Base-by-base conservation (phyloP, 2,888 invertebrate species). In the Pocota personata region DNA sequence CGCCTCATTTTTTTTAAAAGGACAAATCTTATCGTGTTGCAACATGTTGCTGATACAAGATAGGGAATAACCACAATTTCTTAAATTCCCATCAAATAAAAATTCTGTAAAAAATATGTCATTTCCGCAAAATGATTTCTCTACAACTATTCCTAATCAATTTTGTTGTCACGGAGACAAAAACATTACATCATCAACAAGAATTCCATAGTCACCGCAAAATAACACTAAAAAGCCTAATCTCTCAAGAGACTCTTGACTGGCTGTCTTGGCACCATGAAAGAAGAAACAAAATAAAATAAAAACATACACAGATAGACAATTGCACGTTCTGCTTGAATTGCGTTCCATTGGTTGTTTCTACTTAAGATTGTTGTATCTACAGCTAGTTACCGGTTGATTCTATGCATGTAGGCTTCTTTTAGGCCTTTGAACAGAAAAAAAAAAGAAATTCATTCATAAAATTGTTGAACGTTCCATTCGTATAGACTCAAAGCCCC, bases 241-340 rank as follows among this genome's bases (percentile, higher is more conserved):
- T 55, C 37, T 58, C 35, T 76, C 48, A 24, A 60, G 55, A 77
- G 55, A 12, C 30, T 55, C 35, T 72, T 64, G 27, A 37, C 32
- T 30, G 55, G 12, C 37, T 40, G 19, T 52, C 35, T 43, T 67
- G 40, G 12, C 46, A 14, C 48, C 10, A 32, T 40, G 21, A 64
- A 6, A 55, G 3, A 21, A 4, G 21, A 30, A 52, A 62, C 27
- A 37, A 21, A 57, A 58, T 5, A 19, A 30, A 19, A 7, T 52
- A 1, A 43, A 5, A 55, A 32, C 14, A 16, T 4, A 52, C 43
- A 64, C 3, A 40, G 19, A 30, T 21, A 43, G 50, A 57, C 46
- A 69, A 48, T 40, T 62, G 82, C 37, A 48, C 24, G 71, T 82
- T 82, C 64, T 14, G 62, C 50, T 64, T 77, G 77, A 82, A 82